Evolutionary conservation across 2,113 vertebrate species (phyloP), one percentile per base, ranked within the genome.

Genomic region (Australoheros scitulus): DNA sequence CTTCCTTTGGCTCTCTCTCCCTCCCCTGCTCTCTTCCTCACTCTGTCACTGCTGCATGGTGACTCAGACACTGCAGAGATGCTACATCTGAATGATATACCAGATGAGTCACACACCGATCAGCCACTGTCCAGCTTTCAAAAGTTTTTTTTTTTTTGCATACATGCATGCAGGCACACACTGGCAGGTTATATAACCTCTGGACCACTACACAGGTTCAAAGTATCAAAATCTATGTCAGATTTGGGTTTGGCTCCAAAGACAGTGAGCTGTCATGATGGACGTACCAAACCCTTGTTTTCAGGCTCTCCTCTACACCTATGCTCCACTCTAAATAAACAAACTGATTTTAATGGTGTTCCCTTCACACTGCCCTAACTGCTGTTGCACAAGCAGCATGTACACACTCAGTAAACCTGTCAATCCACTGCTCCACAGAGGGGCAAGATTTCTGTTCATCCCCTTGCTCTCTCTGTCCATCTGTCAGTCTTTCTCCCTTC

Each of bases 51-150:
- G 89, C 93, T 91, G 93, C 92, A 93, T 93, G 91, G 92, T 95
- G 95, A 95, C 92, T 96, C 94, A 95, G 91, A 93, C 92, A 92
- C 92, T 95, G 93, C 94, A 93, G 94, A 92, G 91, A 91, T 55
- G 87, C 89, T 81, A 86, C 86, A 92, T 89, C 90, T 90, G 88
- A 93, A 93, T 89, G 91, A 90, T 88, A 86, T 61, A 86, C 82
- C 6, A 84, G 82, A 90, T 96, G 94, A 96, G 87, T 96, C 94
- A 94, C 87, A 80, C 81, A 22, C 74, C 24, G 20, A 38, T 82
- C 57, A 4, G 76, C 90, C 72, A 17, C 74, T 75, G 87, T 90
- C 88, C 50, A 24, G 65, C 81, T 79, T 59, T 61, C 26, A n/a
- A 61, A 90, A 85, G 55, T 77, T 76, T 77, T 20, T 70, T 50